Base-by-base conservation (phyloP, 2,113 vertebrate genomes). In the Ancistrus triradiatus region DNA sequence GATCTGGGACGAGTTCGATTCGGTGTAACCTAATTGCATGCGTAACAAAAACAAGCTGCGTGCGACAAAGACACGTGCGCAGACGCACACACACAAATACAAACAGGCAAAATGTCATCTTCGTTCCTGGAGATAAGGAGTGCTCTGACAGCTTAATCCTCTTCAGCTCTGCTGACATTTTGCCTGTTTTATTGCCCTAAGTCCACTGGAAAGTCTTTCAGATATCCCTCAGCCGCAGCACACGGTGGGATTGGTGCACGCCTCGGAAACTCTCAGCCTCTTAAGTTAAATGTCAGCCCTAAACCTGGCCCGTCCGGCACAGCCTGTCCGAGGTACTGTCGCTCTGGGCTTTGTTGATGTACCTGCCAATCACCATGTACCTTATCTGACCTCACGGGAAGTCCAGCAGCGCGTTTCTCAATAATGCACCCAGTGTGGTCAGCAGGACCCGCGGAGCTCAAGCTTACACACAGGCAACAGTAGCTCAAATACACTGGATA, bases 31-130 rank as follows among this genome's bases (percentile, higher is more conserved):
- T 10, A 68, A 68, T 40, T 58, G 66, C 52, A 6, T 46, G 25
- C 28, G 63, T 24, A 49, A 52, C 61, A 59, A 35, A 70, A 72
- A 59, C 46, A 58, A 59, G 38, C 14, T 28, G 61, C 50, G 63
- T 48, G 55, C 62, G 31, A 56, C 57, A 37, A 43, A 43, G 28
- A 42, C 33, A 53, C 13, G 18, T 1, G 17, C n/a, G n/a, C n/a
- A n/a, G n/a, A n/a, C n/a, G n/a, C n/a, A n/a, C 27, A 2, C 14
- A 7, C n/a, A 18, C n/a, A 38, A 28, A 21, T 28, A 59, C 48
- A 21, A n/a, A 24, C n/a, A 53, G 28, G 19, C 38, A 52, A 44
- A 73, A 58, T 48, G 59, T 18, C 46, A 68, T 33, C 65, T 63
- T 68, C 63, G 51, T 72, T 66, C 50, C 38, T 44, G 42, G 57